phyloP scores from a whole-genome alignment of 2,797 vertebrate species.

The Sebastes minor region DNA sequence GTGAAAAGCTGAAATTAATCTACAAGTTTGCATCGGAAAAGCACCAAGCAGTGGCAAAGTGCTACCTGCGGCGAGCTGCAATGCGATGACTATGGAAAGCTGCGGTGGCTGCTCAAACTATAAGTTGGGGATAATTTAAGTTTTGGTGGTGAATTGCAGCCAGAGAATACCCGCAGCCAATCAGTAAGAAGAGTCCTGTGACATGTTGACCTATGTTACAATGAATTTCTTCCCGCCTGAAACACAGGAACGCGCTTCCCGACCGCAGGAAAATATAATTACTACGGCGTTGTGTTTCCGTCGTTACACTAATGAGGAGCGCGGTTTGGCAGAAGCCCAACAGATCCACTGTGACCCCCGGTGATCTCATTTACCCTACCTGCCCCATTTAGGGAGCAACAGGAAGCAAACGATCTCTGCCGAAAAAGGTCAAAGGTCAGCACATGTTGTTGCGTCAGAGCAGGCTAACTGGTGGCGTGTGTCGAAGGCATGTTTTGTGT shows the following conservation, averaged over 20 bases:
- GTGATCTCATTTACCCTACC: slow-evolving; percentile 61
- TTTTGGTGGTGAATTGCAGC: not conserved
- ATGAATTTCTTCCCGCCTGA: not conserved
- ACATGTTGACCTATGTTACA: not conserved
- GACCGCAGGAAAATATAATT: not conserved
- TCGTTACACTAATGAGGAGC: slow-evolving; percentile 47
- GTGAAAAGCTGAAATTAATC: slow-evolving; percentile 2
- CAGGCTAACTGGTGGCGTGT: slow-evolving; percentile 47
- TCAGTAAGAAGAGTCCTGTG: not conserved
- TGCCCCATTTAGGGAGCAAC: slow-evolving; percentile 58
- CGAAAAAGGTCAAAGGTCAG: slow-evolving; percentile 69
- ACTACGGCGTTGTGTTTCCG: not conserved
- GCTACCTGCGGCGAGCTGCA: not conserved
- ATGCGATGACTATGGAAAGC: too few relatives aligned
- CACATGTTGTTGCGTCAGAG: slow-evolving; percentile 53
- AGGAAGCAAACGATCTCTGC: slow-evolving; percentile 64
- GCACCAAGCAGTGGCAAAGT: not conserved
- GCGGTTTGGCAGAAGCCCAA: slow-evolving; percentile 34
- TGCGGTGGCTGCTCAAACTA: not conserved
- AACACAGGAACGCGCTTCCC: not conserved
- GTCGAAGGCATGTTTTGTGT: slow-evolving; percentile 30
- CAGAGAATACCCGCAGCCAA: not conserved
- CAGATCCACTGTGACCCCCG: slow-evolving; percentile 62
- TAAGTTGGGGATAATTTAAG: not conserved
- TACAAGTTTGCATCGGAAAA: not conserved